These are phyloP conservation scores for Laticauda laticaudata DNA, from an alignment of 2,113 vertebrate genomes.

Conservation along the genomic window DNA sequence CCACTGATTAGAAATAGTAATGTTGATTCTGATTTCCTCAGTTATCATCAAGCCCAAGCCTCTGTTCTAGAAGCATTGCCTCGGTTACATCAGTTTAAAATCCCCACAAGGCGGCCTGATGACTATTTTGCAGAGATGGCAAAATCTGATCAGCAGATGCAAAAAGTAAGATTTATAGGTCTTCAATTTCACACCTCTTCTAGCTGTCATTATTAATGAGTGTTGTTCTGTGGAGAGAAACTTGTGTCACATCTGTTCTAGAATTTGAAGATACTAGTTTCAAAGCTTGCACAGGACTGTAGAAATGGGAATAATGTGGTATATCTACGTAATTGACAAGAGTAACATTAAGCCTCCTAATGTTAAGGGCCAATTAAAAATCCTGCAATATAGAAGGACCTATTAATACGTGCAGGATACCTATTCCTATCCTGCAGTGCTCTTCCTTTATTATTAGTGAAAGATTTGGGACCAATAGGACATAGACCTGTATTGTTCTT, in stretches of 20 bases:
- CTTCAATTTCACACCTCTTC: not conserved
- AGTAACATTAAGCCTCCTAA: not conserved
- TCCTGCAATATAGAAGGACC: not conserved
- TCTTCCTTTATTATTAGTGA: not conserved
- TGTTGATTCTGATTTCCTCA: slow-evolving; percentile 51
- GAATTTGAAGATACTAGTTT: not conserved
- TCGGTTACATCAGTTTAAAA: slow-evolving; percentile 73
- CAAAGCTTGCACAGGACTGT: not conserved
- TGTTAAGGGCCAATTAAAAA: not conserved
- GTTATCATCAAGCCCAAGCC: slow-evolving; percentile 92
- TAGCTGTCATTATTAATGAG: not conserved
- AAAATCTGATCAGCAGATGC: slow-evolving; percentile 97
- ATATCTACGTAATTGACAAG: not conserved
- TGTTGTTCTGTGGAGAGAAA: not conserved
- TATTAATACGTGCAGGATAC: too few species aligned
- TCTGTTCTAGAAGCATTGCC: slow-evolving; percentile 86
- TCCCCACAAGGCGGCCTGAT: slow-evolving; percentile 85
- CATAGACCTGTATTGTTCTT: not conserved
- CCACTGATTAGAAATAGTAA: not conserved
- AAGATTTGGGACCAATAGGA: not conserved
- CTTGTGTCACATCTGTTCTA: not conserved
- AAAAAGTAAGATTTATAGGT: slow-evolving; percentile 79
- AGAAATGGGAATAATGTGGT: not conserved
- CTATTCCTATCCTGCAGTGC: not conserved
- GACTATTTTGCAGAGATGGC: slow-evolving; percentile 99